Conservation (phyloP, 2,888 invertebrate species). For the Cheilosia variabilis region DNA sequence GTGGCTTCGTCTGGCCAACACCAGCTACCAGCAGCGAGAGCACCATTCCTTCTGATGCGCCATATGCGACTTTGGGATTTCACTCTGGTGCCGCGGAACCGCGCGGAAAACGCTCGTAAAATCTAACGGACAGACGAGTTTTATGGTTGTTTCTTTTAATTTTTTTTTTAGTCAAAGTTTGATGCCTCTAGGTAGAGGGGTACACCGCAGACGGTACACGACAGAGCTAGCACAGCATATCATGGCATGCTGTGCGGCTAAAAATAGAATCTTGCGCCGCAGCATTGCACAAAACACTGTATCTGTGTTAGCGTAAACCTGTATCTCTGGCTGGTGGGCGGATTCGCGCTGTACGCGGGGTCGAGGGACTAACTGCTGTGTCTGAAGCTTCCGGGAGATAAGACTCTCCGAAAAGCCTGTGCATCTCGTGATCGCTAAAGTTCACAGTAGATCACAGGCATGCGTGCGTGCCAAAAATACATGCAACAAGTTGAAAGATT, state of each 20-base stretch:
- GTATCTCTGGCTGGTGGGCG: slow-evolving; percentile 56
- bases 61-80: slow-evolving; percentile 62
- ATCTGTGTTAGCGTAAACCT: slow-evolving; percentile 42
- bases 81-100: slow-evolving; percentile 38
- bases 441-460: slow-evolving; percentile 62
- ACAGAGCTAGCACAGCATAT: slow-evolving; percentile 8
- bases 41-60: slow-evolving; percentile 58
- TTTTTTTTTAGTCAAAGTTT: slow-evolving; percentile 36
- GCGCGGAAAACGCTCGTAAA: slow-evolving; percentile 53
- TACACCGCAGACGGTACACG: slow-evolving; percentile 20
- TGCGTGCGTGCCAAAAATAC: slow-evolving; percentile 71
- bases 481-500: slow-evolving; percentile 64
- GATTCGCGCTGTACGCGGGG: slow-evolving; percentile 15
- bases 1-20: slow-evolving; percentile 68
- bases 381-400: slow-evolving; percentile 61
- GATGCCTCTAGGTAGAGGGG: slow-evolving; percentile 41
- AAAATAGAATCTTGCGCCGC: slow-evolving; percentile 72
- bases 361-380: neutral
- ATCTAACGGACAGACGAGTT: slow-evolving; percentile 69
- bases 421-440: slow-evolving; percentile 64
- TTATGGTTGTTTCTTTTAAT: slow-evolving; percentile 26
- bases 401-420: slow-evolving; percentile 38
- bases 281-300: slow-evolving; percentile 55
- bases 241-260: slow-evolving; percentile 59
- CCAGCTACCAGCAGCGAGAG: slow-evolving; percentile 28